Base-by-base conservation (phyloP, 30 jellyfish, hydroid and myxozoan genomes). In the Sanderia malayensis region DNA sequence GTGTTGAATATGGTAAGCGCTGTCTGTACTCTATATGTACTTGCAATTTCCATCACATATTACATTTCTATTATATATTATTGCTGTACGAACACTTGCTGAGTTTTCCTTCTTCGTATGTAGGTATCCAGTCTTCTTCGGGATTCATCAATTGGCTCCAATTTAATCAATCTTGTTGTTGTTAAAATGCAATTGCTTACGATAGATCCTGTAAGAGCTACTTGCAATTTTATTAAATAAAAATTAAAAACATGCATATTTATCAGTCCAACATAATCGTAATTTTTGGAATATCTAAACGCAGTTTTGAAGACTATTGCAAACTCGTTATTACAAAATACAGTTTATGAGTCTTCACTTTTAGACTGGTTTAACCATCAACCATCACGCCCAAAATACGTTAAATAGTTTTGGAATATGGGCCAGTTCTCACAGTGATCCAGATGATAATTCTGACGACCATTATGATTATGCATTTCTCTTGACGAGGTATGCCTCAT, bases 381-480 rank as follows among this genome's bases (percentile, higher is more conserved):
- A 92, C 71, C 98, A 92, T 73, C 98, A 92, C 49, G 98, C 95
- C 17, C 92, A 75, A 32, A 92, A 92, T 58, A 92, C 98, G 22
- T 44, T 92, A 46, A 71, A 84, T 45, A 74, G 94, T 47, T 92
- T 92, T 80, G 98, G 98, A 23, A 69, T 85, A 18, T 92, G 96
- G 96, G 96, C 98, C 1, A 62, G 81, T 44, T 52, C 83, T 20
- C 86, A 86, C 22, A 92, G 98, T 67, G 98, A 92, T 79, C 95
- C 90, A 34, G 98, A 92, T 67, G 98, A 92, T 61, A 71, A 94
- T 44, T 92, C 98, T 0, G 98, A 92, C 53, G 98, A 92, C 45
- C 98, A 92, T 46, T 92, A 27, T 74, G 98, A 92, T 44, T 92
- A 92, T 63, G 98, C 98, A 2, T 79, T 92, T 34, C 86, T 92